A percentile compares a stretch with the other conserved stretches of the same genome.
Evolutionary conservation across 2,113 vertebrate species (phyloP).

Genomic region (Melanostigma gelatinosum): DNA sequence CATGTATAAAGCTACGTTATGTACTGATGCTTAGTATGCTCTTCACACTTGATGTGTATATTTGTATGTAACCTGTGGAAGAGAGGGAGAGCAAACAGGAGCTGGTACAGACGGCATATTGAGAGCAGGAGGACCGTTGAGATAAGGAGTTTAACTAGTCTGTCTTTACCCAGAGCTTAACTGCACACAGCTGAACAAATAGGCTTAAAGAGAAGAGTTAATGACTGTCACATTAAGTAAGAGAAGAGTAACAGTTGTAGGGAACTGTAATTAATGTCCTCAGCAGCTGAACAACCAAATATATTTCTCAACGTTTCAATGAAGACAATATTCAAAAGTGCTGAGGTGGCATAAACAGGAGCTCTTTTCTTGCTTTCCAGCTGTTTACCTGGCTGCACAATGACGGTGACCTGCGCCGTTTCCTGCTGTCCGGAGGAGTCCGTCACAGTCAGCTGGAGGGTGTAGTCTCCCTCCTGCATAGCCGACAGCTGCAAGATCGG

Average conservation of each 20-base stretch:
- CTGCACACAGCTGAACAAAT: constrained; percentile 10
- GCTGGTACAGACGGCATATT: not conserved
- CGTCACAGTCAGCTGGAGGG: constrained; percentile 95
- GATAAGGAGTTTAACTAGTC: constrained; percentile 14
- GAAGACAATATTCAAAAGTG: not conserved
- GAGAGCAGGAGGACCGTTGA: not conserved
- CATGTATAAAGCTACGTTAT: not conserved
- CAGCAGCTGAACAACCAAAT: not conserved
- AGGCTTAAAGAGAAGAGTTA: not conserved
- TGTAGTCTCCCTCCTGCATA: constrained; percentile 98
- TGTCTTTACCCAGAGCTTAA: not conserved
- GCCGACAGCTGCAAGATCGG: constrained; percentile 93
- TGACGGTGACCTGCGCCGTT: constrained; percentile 94
- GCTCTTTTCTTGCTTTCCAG: not conserved
- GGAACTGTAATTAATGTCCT: not conserved
- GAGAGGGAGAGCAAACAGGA: not conserved
- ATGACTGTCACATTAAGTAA: not conserved
- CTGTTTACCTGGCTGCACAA: constrained; percentile 94
- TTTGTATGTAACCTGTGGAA: not conserved
- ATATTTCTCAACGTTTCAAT: not conserved
- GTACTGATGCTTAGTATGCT: not conserved
- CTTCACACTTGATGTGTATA: constrained; percentile 4
- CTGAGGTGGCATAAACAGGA: not conserved
- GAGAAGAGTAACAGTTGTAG: not conserved
- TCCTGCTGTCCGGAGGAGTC: constrained; percentile 94